Evolutionary conservation across 2,113 vertebrate genomes (phyloP).

Genomic region (Cryptotis parvus): DNA sequence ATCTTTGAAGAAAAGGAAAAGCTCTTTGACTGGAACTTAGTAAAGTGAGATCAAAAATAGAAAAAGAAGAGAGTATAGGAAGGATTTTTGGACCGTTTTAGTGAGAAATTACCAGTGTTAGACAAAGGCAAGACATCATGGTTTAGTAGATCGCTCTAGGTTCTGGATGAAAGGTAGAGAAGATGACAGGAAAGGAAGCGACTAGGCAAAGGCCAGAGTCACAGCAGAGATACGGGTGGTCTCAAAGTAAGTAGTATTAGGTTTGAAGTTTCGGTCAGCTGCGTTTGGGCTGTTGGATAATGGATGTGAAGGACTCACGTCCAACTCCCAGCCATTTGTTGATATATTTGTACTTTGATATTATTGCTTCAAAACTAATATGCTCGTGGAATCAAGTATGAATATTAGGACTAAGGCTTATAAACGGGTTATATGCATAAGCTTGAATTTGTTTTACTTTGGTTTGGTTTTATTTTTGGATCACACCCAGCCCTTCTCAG

Average conservation of each 20-base stretch:
- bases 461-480: too few relatives aligned
- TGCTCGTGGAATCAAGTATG: not conserved
- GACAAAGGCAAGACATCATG: not conserved
- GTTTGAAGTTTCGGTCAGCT: conserved; percentile 1
- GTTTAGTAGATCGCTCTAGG: not conserved
- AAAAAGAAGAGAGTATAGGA: not conserved
- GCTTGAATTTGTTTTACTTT: too few relatives aligned
- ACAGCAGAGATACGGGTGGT: not conserved
- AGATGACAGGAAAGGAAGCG: not conserved
- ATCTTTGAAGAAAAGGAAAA: conserved; percentile 33
- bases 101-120: conserved; percentile 24
- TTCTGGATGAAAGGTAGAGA: not conserved
- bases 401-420: not conserved
- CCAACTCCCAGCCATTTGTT: not conserved
- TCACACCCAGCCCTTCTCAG: too few relatives aligned
- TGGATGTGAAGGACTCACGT: not conserved
- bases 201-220: not conserved
- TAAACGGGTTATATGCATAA: not conserved
- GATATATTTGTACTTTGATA: not conserved
- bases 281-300: not conserved
- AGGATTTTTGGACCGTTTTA: not conserved
- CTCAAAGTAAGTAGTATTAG: not conserved
- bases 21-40: not conserved
- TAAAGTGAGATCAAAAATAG: not conserved
- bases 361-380: not conserved